Evolutionary conservation across 2,888 invertebrate species (phyloP).

Genomic region (Campoplex nolae): DNA sequence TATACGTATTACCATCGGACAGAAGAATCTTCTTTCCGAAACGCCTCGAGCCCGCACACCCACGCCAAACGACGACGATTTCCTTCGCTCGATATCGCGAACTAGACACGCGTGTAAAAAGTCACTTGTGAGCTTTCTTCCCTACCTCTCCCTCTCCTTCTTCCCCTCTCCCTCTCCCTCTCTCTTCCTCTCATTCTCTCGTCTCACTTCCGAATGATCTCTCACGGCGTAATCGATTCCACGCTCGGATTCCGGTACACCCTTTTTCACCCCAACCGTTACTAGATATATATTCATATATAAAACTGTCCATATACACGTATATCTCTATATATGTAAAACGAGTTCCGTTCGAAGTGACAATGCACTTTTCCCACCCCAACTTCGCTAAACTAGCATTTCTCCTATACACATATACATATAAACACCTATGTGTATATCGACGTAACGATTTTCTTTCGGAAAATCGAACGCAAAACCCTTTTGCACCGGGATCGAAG

Average conservation of each 20-base stretch:
- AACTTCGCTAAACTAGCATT: neutral
- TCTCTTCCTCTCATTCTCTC: constrained; percentile 41
- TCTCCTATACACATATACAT: neutral
- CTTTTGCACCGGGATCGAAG: constrained; percentile 25
- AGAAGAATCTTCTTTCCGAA: constrained; percentile 41
- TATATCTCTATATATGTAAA: neutral
- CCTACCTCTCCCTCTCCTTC: constrained; percentile 27
- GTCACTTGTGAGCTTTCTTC: constrained; percentile 40
- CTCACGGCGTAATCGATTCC: constrained; percentile 66
- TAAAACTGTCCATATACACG: neutral
- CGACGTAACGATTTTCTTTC: constrained; percentile 56
- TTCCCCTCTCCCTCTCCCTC: constrained; percentile 6
- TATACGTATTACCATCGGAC: constrained; percentile 7
- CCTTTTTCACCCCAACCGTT: constrained; percentile 34
- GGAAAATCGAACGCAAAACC: constrained; percentile 45
- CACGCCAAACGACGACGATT: constrained; percentile 34
- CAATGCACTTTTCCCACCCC: constrained; percentile 39
- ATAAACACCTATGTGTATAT: constrained; percentile 17
- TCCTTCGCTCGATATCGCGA: constrained; percentile 56
- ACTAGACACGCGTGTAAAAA: constrained; percentile 56
- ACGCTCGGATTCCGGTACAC: constrained; percentile 65
- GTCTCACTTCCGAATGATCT: constrained; percentile 67
- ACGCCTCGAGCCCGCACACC: constrained; percentile 45
- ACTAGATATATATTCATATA: neutral
- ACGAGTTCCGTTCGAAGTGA: constrained; percentile 37